phyloP scores from a whole-genome alignment of 2,113 vertebrate species.

The Prunella fulvescens region DNA sequence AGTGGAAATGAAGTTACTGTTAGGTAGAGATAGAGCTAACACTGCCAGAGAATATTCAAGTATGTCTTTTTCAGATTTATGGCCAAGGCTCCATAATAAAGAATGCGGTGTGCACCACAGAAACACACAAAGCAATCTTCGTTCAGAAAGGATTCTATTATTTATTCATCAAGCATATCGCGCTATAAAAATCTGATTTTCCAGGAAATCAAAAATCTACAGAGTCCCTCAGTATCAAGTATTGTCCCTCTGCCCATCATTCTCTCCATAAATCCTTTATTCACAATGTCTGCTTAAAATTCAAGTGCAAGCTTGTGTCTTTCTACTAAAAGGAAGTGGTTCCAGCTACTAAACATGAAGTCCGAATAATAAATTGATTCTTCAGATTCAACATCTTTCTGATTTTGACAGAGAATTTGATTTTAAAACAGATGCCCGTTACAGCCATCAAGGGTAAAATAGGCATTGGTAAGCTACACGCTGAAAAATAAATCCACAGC shows the following conservation, averaged over 20 bases:
- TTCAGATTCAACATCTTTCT: neutral
- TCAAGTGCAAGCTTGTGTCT: neutral
- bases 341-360: constrained; percentile 1
- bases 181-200: neutral
- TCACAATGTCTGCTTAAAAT: constrained; percentile 2
- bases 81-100: neutral
- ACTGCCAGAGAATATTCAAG: neutral
- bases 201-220: neutral
- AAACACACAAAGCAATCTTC: constrained; percentile 1
- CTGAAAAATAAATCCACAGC: constrained; percentile 12
- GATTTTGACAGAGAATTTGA: neutral
- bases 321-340: neutral
- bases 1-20: neutral
- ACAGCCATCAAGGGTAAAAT: neutral
- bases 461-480: neutral
- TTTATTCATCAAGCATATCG: neutral
- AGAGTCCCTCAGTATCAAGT: neutral
- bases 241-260: neutral
- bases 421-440: neutral
- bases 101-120: neutral
- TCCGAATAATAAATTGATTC: neutral
- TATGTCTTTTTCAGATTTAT: neutral
- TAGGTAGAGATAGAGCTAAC: neutral
- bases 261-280: constrained; percentile 13
- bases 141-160: neutral